Base-by-base conservation (phyloP, 1,140 invertebrate genomes). In the Teleogryllus occipitalis region DNA sequence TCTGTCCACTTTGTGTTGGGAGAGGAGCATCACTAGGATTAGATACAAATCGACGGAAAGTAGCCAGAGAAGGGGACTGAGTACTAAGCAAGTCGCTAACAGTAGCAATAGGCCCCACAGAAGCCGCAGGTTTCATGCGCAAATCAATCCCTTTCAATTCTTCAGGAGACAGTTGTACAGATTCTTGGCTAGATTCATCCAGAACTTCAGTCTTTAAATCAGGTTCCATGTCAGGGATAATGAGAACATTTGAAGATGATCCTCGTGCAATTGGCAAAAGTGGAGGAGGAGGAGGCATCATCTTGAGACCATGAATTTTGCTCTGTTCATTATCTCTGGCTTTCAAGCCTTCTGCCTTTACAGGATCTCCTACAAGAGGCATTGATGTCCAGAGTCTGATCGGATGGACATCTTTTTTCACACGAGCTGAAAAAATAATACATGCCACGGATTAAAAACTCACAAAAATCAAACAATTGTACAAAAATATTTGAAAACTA, bases 191-290 rank as follows among this genome's bases (percentile, higher is more conserved):
- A 21, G 47, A 22, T 80, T 94, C 93, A 83, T 94, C 93, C 3
- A 91, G 83, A 5, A 90, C 86, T 85, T 94, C 93, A 72, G 91
- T 92, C 83, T 94, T 94, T 22, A 94, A 85, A 79, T 85, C 65
- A 8, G n/a, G 27, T 27, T 47, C 10, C 21, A 46, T 8, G 65
- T 87, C 87, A 0, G 86, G 85, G 27, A 87, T 82, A 8, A 87
- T 87, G n/a, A 87, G 65, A 77, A 87, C 84, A 39, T 84, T 86
- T n/a, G 84, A 85, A 7, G 87, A 86, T 14, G 80, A 49, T 73
- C 81, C 79, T 18, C 80, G 78, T 22, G 74, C 47, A 39, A 81
- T 79, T 8, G 81, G 80, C 18, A 82, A 39, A 14, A 80, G 75
- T 49, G 79, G 22, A 78, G 81, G 80, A 27, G 81, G 80, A 78